A percentile compares a stretch with the other conserved stretches of the same genome.
phyloP scores from a whole-genome alignment of 2,113 vertebrate species.

The Hiodon tergisus region DNA sequence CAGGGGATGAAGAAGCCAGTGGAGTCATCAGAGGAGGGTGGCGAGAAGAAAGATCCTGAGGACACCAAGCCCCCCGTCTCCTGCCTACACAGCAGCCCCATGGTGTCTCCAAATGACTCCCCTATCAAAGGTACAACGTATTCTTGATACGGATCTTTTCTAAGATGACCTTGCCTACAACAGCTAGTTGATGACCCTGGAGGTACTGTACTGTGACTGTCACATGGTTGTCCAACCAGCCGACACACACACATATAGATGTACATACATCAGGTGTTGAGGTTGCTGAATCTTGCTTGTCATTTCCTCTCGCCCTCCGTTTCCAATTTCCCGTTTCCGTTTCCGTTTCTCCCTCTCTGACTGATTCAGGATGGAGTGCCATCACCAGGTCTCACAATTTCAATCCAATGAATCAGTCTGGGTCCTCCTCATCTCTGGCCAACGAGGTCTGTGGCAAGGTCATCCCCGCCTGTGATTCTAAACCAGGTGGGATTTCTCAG shows the following conservation, averaged over 20 bases:
- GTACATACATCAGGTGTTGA: too few species aligned
- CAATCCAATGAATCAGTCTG: constrained; percentile 74
- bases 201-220: too few species aligned
- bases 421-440: constrained; percentile 77
- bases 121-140: constrained; percentile 75
- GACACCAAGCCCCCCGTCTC: constrained; percentile 76
- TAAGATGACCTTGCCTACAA: too few species aligned
- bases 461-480: constrained; percentile 53
- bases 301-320: neutral
- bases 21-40: constrained; percentile 69
- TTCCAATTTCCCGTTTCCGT: neutral
- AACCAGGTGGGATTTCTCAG: constrained; percentile 77
- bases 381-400: constrained; percentile 68
- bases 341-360: neutral
- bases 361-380: constrained; percentile 57
- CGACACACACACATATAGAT: too few species aligned
- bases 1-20: constrained; percentile 71
- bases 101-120: constrained; percentile 81
- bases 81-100: constrained; percentile 82
- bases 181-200: too few species aligned
- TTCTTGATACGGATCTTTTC: neutral
- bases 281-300: neutral
- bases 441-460: constrained; percentile 77
- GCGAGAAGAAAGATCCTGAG: constrained; percentile 71
- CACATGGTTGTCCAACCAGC: too few species aligned